Conservation (phyloP, 2,888 invertebrate genomes). For the Rhingia rostrata region DNA sequence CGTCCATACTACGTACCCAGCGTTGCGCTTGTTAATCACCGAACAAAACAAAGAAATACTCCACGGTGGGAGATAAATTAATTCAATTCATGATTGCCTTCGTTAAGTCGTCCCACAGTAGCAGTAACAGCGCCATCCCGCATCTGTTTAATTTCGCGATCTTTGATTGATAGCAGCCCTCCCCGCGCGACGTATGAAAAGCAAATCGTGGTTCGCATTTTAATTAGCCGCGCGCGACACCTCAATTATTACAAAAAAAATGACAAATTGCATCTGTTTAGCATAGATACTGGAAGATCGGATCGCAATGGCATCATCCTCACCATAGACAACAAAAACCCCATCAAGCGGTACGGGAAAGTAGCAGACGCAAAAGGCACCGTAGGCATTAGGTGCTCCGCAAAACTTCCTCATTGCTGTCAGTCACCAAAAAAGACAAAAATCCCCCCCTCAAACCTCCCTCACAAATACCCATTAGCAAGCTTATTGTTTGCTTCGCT, state of each 20-base stretch:
- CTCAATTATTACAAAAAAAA: slow-evolving; percentile 20
- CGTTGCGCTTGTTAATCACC: no score
- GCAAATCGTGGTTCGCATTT: slow-evolving; percentile 39
- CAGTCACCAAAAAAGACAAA: slow-evolving; percentile 23
- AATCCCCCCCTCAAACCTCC: slow-evolving; percentile 18
- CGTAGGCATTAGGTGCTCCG: slow-evolving; percentile 24
- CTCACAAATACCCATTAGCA: slow-evolving; percentile 61
- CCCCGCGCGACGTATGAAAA: slow-evolving; percentile 8
- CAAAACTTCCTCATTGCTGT: slow-evolving; percentile 63
- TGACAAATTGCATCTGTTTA: slow-evolving; percentile 68
- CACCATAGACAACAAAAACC: not conserved
- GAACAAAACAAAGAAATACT: no score
- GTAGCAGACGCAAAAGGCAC: slow-evolving; percentile 23
- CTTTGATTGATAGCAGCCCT: slow-evolving; percentile 6
- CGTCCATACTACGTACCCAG: no score
- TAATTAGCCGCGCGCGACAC: slow-evolving; percentile 18
- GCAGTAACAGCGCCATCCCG: not conserved
- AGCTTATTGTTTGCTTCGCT: slow-evolving; percentile 53
- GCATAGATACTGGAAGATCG: slow-evolving; percentile 56
- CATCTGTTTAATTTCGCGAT: slow-evolving; percentile 1
- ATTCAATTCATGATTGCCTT: no score
- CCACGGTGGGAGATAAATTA: no score
- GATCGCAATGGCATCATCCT: slow-evolving; percentile 51
- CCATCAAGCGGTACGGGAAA: no score
- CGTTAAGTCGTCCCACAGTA: no score